Base-by-base conservation (phyloP, 2,888 invertebrate species). In the Unio delphinus region DNA sequence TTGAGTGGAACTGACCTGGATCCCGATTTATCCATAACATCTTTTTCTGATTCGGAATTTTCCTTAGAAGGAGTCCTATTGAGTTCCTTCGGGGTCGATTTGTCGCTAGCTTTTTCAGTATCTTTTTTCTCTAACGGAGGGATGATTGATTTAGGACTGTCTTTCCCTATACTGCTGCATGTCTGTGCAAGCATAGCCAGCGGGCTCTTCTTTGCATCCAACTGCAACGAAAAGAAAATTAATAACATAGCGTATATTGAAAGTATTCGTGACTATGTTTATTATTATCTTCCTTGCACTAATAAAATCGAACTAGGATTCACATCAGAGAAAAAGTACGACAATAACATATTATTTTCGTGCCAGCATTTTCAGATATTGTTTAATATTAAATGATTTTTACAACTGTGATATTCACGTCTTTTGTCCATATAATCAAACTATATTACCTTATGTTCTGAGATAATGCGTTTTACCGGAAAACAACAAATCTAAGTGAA, bases 131-230 rank as follows among this genome's bases (percentile, higher is more conserved):
- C 87, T 45, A 87, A 67, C 17, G 88, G 86, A 58, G 87, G 87
- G 20, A 94, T 92, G n/a, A 94, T 92, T 58, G 94, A 93, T 70
- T 87, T 86, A 55, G 95, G 93, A 0, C 95, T 93, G 89, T 97
- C 97, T 67, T 97, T 88, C 17, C 91, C 98, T 84, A 98, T 98
- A 90, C 97, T 97, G 90, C 96, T 97, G 92, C 98, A 98, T 30
- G 98, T 98, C 91, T 97, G 97, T 75, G 97, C 98, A 89, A 98
- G 92, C 76, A 98, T 92, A 74, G 98, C 98, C 89, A 98, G 91
- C 7, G 98, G 98, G 91, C 96, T 97, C 92, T 97, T 97, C 91
- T 97, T 97, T 75, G 97, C 95, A 90, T 98, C 97, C 94, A 97
- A 93, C 97, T 98, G 93, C 80, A 95, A 95, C 90, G 91, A 69